These are phyloP conservation scores for Cyphomyrus plagiostoma DNA, from an alignment of 2,113 vertebrate genomes.

Conservation along the genomic window DNA sequence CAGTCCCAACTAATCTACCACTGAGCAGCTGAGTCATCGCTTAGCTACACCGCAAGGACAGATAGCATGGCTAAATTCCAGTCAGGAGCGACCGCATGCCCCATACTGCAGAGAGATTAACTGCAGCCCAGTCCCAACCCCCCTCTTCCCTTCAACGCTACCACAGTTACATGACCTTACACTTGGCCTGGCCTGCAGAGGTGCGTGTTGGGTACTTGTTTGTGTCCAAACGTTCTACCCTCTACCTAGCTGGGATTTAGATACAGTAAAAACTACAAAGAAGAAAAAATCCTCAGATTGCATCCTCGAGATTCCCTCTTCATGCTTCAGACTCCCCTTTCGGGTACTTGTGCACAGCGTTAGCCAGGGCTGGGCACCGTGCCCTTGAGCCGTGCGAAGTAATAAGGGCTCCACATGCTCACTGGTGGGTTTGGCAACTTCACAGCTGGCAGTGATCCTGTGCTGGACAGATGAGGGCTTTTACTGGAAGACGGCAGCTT, in stretches of 20 bases:
- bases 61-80: not conserved
- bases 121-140: not conserved
- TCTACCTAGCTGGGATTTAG: not conserved
- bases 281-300: not conserved
- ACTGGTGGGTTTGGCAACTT: not conserved
- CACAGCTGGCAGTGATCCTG: not conserved
- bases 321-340: not conserved
- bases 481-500: not conserved
- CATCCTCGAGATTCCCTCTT: not conserved
- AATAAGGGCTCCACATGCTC: slow-evolving; percentile 6
- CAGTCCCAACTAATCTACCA: slow-evolving; percentile 10
- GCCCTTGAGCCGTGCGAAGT: not conserved
- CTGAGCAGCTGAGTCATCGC: slow-evolving; percentile 9
- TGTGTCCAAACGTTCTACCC: not conserved
- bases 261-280: not conserved
- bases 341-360: not conserved
- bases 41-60: not conserved
- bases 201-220: not conserved
- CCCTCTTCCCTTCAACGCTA: not conserved
- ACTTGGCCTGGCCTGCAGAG: not conserved
- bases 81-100: not conserved
- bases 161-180: not conserved
- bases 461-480: not conserved
- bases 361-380: not conserved
- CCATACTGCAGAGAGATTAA: not conserved